A percentile compares a stretch with the other conserved stretches of the same genome.
Conservation (phyloP, 2,888 invertebrate species). For the Helleia helle region DNA sequence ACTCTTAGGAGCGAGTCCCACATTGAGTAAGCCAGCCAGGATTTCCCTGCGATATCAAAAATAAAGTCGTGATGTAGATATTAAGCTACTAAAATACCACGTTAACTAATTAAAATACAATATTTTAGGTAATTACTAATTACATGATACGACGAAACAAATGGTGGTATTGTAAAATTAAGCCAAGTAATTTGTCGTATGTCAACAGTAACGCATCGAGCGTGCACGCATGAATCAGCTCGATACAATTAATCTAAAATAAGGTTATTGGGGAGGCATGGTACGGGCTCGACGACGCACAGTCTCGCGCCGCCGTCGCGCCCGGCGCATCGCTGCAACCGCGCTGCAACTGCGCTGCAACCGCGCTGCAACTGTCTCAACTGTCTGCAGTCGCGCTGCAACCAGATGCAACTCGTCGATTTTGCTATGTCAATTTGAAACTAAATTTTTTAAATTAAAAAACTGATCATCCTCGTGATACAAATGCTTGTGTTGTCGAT, state of each 20-base stretch:
- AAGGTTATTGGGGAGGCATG: conserved; percentile 65
- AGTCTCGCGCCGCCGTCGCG: conserved; percentile 54
- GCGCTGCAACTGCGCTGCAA: too few species aligned
- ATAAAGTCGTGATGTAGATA: too few species aligned
- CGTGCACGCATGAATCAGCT: conserved; percentile 62
- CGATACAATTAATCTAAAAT: conserved; percentile 73
- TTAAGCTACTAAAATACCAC: too few species aligned
- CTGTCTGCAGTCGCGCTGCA: too few species aligned
- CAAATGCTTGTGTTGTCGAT: conserved; percentile 28
- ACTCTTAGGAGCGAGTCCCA: too few species aligned
- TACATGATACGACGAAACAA: conserved; percentile 4
- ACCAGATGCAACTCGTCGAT: conserved; percentile 29
- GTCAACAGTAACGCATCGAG: conserved; percentile 53
- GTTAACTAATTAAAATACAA: conserved; percentile 23
- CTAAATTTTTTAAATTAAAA: too few species aligned
- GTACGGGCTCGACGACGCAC: conserved; percentile 58
- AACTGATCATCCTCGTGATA: too few species aligned
- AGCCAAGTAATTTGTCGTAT: conserved; percentile 55
- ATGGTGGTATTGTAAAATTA: conserved; percentile 41
- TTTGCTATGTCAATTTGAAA: too few species aligned
- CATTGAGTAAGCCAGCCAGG: too few species aligned
- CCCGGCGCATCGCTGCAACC: conserved; percentile 46
- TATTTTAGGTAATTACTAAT: conserved; percentile 15
- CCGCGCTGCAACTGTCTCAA: too few species aligned
- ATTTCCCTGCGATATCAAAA: too few species aligned